phyloP scores from a whole-genome alignment of 2,113 vertebrate genomes.

The Greenwoodochromis staneri region DNA sequence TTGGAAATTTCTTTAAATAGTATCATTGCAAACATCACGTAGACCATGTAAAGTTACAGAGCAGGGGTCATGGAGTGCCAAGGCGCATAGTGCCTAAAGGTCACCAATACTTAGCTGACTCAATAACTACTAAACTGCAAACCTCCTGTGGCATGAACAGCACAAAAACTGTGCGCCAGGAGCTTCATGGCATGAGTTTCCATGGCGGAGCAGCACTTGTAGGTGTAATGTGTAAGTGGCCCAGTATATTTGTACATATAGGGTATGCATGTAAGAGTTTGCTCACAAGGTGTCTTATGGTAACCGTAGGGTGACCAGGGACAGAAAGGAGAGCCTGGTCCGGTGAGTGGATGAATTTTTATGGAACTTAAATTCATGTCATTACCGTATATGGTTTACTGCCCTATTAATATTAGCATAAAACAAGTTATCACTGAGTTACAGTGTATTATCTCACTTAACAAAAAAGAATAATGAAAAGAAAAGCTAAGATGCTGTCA shows the following conservation, averaged over 20 bases:
- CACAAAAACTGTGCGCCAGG: neutral
- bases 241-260: neutral
- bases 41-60: neutral
- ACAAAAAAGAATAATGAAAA: neutral
- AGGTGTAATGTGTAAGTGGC: neutral
- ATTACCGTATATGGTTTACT: neutral
- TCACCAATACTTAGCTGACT: neutral
- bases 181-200: neutral
- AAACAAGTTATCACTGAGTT: neutral
- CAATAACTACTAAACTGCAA: neutral
- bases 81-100: neutral
- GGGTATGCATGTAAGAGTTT: neutral
- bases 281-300: neutral
- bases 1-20: neutral
- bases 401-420: neutral
- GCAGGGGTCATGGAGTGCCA: neutral
- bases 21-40: neutral
- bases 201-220: neutral
- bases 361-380: neutral
- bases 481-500: neutral
- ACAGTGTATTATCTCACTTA: neutral
- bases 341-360: slow-evolving; percentile 39
- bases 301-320: slow-evolving; percentile 69
- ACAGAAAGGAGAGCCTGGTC: slow-evolving; percentile 59
- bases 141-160: neutral